These are phyloP conservation scores for Plagodis dolabraria DNA, from an alignment of 2,888 invertebrate genomes.

Conservation along the genomic window DNA sequence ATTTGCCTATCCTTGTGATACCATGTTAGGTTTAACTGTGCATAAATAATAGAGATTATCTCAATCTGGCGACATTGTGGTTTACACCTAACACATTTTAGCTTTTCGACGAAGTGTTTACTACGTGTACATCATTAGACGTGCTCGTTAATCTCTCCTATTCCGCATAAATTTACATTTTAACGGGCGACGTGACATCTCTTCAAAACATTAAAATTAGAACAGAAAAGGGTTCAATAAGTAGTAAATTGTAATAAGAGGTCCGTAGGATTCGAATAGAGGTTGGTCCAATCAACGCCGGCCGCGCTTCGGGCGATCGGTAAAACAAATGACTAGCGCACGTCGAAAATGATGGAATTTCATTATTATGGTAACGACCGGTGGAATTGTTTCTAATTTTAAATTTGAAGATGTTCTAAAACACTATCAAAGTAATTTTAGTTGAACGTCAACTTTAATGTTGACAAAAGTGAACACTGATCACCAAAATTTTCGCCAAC, in stretches of 20 bases:
- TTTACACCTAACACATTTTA: slow-evolving; percentile 33
- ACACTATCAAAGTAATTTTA: not conserved
- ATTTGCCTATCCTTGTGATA: slow-evolving; percentile 12
- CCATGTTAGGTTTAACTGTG: slow-evolving; percentile 7
- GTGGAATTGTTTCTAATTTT: slow-evolving; percentile 10
- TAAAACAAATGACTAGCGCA: slow-evolving; percentile 40
- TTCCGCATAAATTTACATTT: slow-evolving; percentile 75
- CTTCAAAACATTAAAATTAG: slow-evolving; percentile 61
- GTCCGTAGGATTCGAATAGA: slow-evolving; percentile 9
- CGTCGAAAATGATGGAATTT: slow-evolving; percentile 35
- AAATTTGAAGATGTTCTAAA: slow-evolving; percentile 6
- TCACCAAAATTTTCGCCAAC: no score
- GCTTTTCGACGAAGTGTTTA: slow-evolving; percentile 54
- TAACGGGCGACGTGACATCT: slow-evolving; percentile 56
- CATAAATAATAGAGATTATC: slow-evolving; percentile 24
- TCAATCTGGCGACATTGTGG: slow-evolving; percentile 47
- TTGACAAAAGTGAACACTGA: no score
- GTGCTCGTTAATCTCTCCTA: slow-evolving; percentile 64
- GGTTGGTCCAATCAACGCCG: slow-evolving; percentile 43
- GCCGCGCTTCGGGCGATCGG: slow-evolving; percentile 38
- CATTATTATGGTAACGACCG: slow-evolving; percentile 23
- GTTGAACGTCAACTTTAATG: not conserved
- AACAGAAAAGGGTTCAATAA: slow-evolving; percentile 37
- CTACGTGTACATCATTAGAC: slow-evolving; percentile 54
- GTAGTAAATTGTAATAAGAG: not conserved